Conservation (phyloP, 2,888 invertebrate species). For the Drosophila algonquin region DNA sequence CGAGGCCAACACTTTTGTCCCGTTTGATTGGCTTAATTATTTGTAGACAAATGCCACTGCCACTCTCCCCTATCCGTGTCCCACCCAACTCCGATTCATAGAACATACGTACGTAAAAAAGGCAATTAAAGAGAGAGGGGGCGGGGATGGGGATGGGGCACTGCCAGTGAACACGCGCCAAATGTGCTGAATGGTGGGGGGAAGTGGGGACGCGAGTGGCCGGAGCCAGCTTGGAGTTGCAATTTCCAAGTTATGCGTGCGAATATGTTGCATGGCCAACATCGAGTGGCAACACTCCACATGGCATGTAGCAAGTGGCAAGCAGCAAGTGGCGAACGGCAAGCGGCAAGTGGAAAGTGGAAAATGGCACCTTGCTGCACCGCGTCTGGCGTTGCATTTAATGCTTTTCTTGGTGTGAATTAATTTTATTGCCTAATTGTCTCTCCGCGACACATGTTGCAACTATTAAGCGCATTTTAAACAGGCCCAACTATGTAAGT, state of each 20-base stretch:
- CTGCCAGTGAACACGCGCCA: conserved; percentile 50
- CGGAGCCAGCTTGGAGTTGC: conserved; percentile 32
- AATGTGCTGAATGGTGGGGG: conserved; percentile 1
- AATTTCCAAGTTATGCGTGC: conserved; percentile 76
- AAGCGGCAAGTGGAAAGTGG: conserved; percentile 7
- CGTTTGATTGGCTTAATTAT: conserved; percentile 66
- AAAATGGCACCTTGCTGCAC: conserved; percentile 46
- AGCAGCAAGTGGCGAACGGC: conserved; percentile 15
- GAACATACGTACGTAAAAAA: conserved; percentile 38
- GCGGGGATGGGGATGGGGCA: conserved; percentile 12
- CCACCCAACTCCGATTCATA: conserved; percentile 29
- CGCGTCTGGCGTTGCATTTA: conserved; percentile 32
- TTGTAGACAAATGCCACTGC: conserved; percentile 42
- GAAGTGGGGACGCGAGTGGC: no score
- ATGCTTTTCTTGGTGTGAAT: conserved; percentile 79
- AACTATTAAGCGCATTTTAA: conserved; percentile 82
- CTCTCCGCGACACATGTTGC: conserved; percentile 81
- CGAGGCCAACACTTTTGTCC: conserved; percentile 34
- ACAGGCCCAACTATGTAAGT: conserved; percentile 65
- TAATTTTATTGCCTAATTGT: conserved; percentile 82
- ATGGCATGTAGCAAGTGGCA: conserved; percentile 8
- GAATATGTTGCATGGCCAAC: conserved; percentile 72
- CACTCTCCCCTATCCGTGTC: not conserved
- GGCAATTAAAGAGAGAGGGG: conserved; percentile 38
- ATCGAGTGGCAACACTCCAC: conserved; percentile 38